Conservation (phyloP, 2,888 invertebrate species). For the Sussaba pulchella region DNA sequence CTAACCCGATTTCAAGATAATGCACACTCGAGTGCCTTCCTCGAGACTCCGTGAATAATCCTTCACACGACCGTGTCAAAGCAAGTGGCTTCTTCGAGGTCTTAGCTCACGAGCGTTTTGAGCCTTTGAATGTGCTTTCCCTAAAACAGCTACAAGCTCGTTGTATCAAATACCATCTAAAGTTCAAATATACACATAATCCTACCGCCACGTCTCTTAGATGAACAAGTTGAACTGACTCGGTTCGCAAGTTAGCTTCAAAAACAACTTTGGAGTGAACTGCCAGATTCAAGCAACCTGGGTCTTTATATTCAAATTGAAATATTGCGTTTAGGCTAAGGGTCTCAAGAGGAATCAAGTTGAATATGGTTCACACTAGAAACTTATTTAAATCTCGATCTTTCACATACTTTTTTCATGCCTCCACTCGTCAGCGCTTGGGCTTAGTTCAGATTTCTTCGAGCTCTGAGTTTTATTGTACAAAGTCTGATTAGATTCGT, state of each 20-base stretch:
- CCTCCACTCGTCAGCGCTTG: too few species aligned
- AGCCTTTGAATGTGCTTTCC: constrained; percentile 41
- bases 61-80: constrained; percentile 59
- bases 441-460: not conserved
- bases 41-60: constrained; percentile 30
- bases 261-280: not conserved
- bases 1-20: constrained; percentile 57
- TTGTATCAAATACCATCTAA: constrained; percentile 3
- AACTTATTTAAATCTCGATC: not conserved
- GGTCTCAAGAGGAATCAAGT: too few species aligned
- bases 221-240: constrained; percentile 19
- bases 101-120: constrained; percentile 43
- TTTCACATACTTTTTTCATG: too few species aligned
- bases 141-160: constrained; percentile 11
- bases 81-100: constrained; percentile 54
- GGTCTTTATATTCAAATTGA: not conserved
- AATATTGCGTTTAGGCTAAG: not conserved
- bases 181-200: not conserved
- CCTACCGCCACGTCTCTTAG: constrained; percentile 3
- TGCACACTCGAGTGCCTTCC: constrained; percentile 58
- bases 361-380: not conserved
- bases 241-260: too few species aligned
- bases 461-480: not conserved
- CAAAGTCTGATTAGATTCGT: not conserved
- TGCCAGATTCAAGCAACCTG: not conserved